Evolutionary conservation across 2,113 vertebrate species (phyloP), one percentile per base, ranked within the genome.

Genomic region (Maccullochella peelii): DNA sequence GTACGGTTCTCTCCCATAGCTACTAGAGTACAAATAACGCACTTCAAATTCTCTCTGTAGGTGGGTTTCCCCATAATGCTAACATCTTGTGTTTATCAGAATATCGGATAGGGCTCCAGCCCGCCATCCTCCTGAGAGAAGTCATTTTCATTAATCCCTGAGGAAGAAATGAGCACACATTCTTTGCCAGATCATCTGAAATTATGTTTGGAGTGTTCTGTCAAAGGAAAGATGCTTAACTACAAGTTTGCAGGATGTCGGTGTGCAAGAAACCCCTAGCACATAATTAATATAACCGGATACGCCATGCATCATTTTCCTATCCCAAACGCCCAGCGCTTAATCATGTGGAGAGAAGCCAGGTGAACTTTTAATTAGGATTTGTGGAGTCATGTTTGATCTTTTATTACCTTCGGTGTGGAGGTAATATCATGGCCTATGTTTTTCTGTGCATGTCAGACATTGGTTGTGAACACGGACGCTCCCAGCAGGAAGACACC

Each of bases 241-340:
- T 69, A 33, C 16, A 47, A 40, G 54, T 79, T 78, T 75, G 54
- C 67, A 83, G 42, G 42, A 66, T 86, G 77, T 79, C 57, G 84
- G 49, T 84, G 82, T 75, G 11, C 72, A 21, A 49, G 69, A 86
- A 83, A 78, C 36, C 47, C 59, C 71, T 73, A 6, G 57, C 59
- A 71, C 18, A 21, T 89, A 87, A 90, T 90, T 89, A 89, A 86
- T 88, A 49, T 40, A 61, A 69, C 36, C 71, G 61, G 73, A 82
- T 62, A 63, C 1, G 36, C 86, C 82, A 88, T 93, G 55, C 79
- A 90, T 92, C 84, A 85, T 77, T 79, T 88, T 82, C 61, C 57
- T 38, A 49, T 63, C 63, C 49, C 61, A 80, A 55, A 84, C 40
- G 68, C 73, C 84, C 72, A 79, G 75, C 63, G 61, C 83, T 91